Evolutionary conservation across 2,797 vertebrate genomes (phyloP), one percentile per base, ranked within the genome.

Genomic region (Petrocephalus sullivani): DNA sequence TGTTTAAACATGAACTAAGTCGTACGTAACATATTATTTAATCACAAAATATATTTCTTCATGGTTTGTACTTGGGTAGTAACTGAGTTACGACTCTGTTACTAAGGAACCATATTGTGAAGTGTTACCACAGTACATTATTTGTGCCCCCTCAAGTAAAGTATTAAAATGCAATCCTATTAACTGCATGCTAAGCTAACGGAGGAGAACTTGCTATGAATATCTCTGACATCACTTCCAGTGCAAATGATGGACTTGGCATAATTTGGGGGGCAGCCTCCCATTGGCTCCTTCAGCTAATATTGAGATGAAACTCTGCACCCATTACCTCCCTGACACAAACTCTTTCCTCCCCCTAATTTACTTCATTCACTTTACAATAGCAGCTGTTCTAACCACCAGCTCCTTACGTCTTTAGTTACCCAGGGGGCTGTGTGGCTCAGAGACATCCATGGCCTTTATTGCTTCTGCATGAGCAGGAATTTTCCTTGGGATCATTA

Each of bases 391-490:
- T 82, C 16, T 49, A 49, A 21, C 46, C 53, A 53, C 16, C 23
- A 10, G 14, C 19, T 54, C 16, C 4, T 82, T 78, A 57, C 57
- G 56, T 87, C 14, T 53, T 88, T 84, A 86, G 71, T 87, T 23
- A 78, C 75, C 85, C 85, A 88, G 78, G 56, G 56, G 78, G 78
- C 54, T 82, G 75, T 82, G 41, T 64, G 87, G 87, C 85, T 88
- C 67, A 12, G 5, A 60, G 56, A 85, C 88, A 90, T 87, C 46
- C 87, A 91, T 89, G 89, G 64, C 78, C 83, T 90, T 85, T 49
- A 91, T 89, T 91, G 88, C 87, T 89, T 91, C 89, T 90, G 85
- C 88, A 91, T 90, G 88, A 89, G 85, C 33, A n/a, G 37, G 53
- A 88, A 37, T 87, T 51, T 89, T 86, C 46, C 21, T 51, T 7